phyloP scores from a whole-genome alignment of 2,888 invertebrate genomes.

The Pyrochroa serraticornis region DNA sequence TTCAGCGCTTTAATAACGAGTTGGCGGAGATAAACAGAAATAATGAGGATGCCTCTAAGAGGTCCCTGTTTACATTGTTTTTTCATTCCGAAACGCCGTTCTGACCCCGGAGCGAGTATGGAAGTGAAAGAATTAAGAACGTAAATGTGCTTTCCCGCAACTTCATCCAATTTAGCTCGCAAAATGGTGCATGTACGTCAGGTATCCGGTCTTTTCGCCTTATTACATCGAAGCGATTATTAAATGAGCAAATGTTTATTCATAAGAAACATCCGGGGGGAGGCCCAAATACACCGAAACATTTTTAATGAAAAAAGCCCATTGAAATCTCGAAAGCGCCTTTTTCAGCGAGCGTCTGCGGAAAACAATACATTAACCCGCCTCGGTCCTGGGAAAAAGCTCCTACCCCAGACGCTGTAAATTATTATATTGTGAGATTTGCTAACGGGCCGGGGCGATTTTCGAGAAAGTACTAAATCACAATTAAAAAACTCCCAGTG shows the following conservation, averaged over 20 bases:
- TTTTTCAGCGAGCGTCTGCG: conserved; percentile 1
- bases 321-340: conserved; percentile 18
- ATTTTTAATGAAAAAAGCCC: conserved; percentile 23
- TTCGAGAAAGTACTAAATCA: conserved; percentile 18
- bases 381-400: background rate
- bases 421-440: conserved; percentile 27
- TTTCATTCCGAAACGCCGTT: too few species aligned
- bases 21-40: too few species aligned
- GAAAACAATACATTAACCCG: conserved; percentile 22
- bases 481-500: conserved; percentile 21
- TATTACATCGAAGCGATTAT: conserved; percentile 5
- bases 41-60: too few species aligned
- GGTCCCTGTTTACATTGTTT: too few species aligned
- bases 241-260: conserved; percentile 16
- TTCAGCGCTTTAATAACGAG: too few species aligned
- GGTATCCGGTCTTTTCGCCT: too few species aligned
- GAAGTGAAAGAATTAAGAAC: too few species aligned
- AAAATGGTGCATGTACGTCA: too few species aligned
- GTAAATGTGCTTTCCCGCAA: too few species aligned
- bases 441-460: conserved; percentile 21
- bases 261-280: conserved; percentile 1
- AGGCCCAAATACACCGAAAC: background rate
- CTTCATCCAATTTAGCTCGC: too few species aligned
- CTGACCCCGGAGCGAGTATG: too few species aligned
- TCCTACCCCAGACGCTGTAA: conserved; percentile 20